Base-by-base conservation (phyloP, 2,113 vertebrate species). In the Platichthys flesus region DNA sequence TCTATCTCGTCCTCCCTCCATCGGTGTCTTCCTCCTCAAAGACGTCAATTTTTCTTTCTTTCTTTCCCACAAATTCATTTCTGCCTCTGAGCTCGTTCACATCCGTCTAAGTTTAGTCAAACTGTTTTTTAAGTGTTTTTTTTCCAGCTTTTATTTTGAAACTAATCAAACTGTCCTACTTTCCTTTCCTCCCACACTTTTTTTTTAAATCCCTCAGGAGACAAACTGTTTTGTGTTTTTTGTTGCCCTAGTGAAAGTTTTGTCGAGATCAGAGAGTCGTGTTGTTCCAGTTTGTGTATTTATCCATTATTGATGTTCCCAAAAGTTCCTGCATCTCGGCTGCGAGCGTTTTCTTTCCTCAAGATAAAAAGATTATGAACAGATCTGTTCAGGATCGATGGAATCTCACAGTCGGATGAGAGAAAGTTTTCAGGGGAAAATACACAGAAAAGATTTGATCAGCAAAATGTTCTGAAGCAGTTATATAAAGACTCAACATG, bases 281-380 rank as follows among this genome's bases (percentile, higher is more conserved):
- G 54, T 40, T 56, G 45, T 66, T 75, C 9, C 14, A 47, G 12
- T 28, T 40, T 56, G 45, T 79, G 79, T 74, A 58, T 87, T 81
- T 74, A 75, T 84, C 63, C 35, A 58, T 82, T 89, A 90, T 91
- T 87, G 90, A 90, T 78, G 72, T 85, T 89, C 56, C 65, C 71
- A 20, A 89, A 88, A 87, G 78, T 84, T 88, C 35, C 49, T 80
- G 75, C 20, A 1, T 71, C 85, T 82, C 42, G 24, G 83, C 83
- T 73, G 61, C 23, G 4, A 79, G 78, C 31, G 40, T 61, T 76
- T 76, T 65, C 56, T 62, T 23, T 62, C 40, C 71, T 68, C 40
- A 64, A 85, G 80, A 89, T 86, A 81, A 89, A 88, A 87, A 87
- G 87, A 91, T 90, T 87, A 90, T 81, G 74, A 71, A 71, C 79